phyloP scores from a whole-genome alignment of 2,113 vertebrate species.

The Ibidorhyncha struthersii region DNA sequence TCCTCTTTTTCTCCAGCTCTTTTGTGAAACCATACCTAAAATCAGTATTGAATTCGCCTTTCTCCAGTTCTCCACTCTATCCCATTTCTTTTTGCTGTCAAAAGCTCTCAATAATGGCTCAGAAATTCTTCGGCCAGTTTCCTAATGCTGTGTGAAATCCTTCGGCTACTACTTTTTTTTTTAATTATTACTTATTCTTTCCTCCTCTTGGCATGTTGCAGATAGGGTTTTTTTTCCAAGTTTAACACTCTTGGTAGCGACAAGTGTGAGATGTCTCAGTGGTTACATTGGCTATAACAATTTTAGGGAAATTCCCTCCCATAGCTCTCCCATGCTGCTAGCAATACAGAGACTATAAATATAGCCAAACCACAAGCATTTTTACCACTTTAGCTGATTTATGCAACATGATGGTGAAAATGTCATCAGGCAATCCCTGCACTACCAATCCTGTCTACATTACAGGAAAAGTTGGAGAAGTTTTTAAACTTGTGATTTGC shows the following conservation, averaged over 20 bases:
- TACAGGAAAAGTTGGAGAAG: not conserved
- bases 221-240: slow-evolving; percentile 18
- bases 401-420: slow-evolving; percentile 3
- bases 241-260: slow-evolving; percentile 22
- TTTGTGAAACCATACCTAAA: not conserved
- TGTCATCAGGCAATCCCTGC: not conserved
- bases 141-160: not conserved
- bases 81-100: not conserved
- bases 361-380: slow-evolving; percentile 52
- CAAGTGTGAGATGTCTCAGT: not conserved
- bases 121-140: not conserved
- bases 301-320: slow-evolving; percentile 35
- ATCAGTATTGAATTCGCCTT: not conserved
- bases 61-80: not conserved
- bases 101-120: not conserved
- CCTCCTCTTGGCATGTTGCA: not conserved
- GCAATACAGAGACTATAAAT: slow-evolving; percentile 20
- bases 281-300: not conserved
- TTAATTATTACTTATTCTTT: not conserved
- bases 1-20: not conserved
- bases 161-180: not conserved
- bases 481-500: not conserved
- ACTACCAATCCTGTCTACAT: not conserved
- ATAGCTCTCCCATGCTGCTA: slow-evolving; percentile 31
- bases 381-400: slow-evolving; percentile 58